Conservation (phyloP, 2,113 vertebrate genomes). For the Burhinus oedicnemus region DNA sequence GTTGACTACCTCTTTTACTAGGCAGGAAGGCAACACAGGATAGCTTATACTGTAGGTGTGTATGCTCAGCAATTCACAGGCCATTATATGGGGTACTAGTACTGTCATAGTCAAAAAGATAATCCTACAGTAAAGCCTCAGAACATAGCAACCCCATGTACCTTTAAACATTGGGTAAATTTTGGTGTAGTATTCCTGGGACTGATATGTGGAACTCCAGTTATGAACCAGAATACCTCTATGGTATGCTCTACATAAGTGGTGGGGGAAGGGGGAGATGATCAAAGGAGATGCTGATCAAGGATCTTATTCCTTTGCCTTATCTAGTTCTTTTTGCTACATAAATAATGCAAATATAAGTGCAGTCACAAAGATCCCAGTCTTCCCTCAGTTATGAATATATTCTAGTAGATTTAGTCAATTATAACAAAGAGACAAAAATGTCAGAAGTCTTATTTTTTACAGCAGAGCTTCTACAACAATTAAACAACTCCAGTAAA, state of each 20-base stretch:
- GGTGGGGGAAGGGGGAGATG: neutral
- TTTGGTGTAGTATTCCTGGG: neutral
- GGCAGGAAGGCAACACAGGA: neutral
- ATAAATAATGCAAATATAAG: constrained; percentile 61
- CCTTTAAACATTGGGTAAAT: neutral
- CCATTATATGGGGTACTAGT: rapidly evolving
- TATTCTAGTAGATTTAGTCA: constrained; percentile 36
- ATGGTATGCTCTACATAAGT: neutral
- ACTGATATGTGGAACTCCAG: neutral
- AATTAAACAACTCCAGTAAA: neutral
- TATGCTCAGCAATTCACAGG: neutral
- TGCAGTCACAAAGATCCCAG: constrained; percentile 38
- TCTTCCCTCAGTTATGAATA: constrained; percentile 36
- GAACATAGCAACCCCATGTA: rapidly evolving
- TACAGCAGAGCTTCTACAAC: neutral
- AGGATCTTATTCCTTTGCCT: constrained; percentile 47
- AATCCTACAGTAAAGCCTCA: neutral
- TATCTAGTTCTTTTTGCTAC: constrained; percentile 53
- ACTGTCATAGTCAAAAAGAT: neutral
- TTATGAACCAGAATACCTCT: neutral
- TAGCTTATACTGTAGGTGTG: rapidly evolving
- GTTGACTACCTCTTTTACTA: too few species aligned
- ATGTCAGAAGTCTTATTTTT: neutral
- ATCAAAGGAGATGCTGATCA: constrained; percentile 58
- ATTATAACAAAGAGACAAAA: constrained; percentile 9